These are phyloP conservation scores for Clarias pachynema DNA, from an alignment of 2,797 vertebrate genomes.

Conservation along the genomic window DNA sequence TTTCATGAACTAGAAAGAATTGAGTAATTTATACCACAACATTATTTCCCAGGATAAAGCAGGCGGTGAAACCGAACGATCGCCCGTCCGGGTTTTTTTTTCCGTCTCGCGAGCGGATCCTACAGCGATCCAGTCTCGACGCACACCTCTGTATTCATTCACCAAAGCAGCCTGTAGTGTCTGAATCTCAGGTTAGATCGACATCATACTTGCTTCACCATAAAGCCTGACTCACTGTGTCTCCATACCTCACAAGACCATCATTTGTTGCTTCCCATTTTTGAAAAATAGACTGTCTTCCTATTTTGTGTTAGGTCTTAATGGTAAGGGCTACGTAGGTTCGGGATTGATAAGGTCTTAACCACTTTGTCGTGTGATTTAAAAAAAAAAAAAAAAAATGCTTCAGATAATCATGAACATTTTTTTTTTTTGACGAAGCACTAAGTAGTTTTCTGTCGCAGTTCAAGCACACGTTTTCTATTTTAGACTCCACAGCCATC, in stretches of 20 bases:
- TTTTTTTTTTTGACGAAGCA: neutral
- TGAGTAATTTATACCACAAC: neutral
- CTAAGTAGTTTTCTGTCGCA: constrained; percentile 23
- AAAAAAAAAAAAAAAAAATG: neutral
- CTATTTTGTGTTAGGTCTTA: constrained; percentile 58
- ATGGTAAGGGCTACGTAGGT: constrained; percentile 38
- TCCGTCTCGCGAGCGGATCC: neutral
- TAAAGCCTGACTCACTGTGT: constrained; percentile 29
- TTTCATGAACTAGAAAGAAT: neutral
- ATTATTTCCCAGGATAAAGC: neutral
- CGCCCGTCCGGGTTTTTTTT: neutral
- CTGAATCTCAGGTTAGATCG: constrained; percentile 43
- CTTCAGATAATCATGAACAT: constrained; percentile 38
- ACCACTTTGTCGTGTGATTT: constrained; percentile 15
- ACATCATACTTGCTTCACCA: constrained; percentile 34
- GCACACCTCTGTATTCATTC: constrained; percentile 31
- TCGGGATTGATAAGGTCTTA: constrained; percentile 13
- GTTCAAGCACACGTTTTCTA: constrained; percentile 45
- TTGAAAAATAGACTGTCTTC: constrained; percentile 62
- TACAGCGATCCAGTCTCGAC: neutral
- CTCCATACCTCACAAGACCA: constrained; percentile 20
- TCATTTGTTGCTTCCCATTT: constrained; percentile 43
- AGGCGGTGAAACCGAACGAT: neutral
- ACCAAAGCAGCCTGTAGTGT: constrained; percentile 46
- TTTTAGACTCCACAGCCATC: constrained; percentile 25